Conservation (phyloP, 1,140 invertebrate species). For the Magallana angulata region DNA sequence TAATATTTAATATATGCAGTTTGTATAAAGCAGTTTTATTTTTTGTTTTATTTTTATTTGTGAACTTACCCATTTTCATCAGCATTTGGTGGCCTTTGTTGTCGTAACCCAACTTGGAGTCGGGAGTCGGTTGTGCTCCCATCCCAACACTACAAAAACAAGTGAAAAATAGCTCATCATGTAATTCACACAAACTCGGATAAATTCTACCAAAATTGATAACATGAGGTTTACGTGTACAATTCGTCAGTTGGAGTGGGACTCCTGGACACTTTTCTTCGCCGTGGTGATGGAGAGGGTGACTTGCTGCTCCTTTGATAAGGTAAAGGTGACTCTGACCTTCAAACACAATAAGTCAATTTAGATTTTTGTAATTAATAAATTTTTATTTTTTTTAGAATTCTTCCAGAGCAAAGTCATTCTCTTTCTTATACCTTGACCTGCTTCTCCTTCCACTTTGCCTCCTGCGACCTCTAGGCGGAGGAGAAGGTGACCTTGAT, state of each 20-base stretch:
- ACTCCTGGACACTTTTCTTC: conserved; percentile 80
- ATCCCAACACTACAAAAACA: background rate
- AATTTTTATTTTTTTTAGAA: background rate
- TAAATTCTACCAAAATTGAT: no score
- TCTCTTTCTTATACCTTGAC: conserved; percentile 59
- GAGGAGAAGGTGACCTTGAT: conserved; percentile 59
- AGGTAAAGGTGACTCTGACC: conserved; percentile 74
- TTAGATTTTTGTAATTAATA: background rate
- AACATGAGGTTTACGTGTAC: background rate
- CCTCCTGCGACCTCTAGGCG: conserved; percentile 58
- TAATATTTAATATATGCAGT: no score
- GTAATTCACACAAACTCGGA: no score
- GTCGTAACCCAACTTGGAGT: conserved; percentile 85
- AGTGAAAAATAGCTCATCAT: background rate
- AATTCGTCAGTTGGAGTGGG: conserved; percentile 85
- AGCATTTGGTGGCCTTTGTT: conserved; percentile 98
- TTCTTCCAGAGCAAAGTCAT: background rate
- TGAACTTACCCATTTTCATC: conserved; percentile 89
- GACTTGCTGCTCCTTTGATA: conserved; percentile 77
- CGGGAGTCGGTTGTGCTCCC: conserved; percentile 27
- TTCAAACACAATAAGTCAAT: conserved; percentile 27
- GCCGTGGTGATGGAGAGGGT: conserved; percentile 59
- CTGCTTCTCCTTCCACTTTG: conserved; percentile 60
- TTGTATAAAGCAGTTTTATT: no score
- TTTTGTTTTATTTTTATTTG: background rate